These are phyloP conservation scores for Drosophila melanogaster DNA, from an alignment of 1,140 invertebrate genomes.

Conservation along the genomic window DNA sequence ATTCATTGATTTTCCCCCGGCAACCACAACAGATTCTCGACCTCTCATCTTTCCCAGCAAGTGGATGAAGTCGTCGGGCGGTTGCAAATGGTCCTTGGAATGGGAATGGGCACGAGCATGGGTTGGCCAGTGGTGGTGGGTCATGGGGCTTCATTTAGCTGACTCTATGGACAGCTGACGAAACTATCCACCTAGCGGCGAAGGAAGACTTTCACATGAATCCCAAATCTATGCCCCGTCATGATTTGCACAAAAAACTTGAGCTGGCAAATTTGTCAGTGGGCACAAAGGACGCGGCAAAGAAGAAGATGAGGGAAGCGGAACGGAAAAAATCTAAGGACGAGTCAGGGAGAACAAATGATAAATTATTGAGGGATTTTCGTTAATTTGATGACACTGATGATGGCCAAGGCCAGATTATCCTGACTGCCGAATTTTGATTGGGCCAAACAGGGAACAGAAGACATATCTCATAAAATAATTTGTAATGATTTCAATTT, in stretches of 20 bases:
- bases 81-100: not conserved
- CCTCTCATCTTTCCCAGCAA: conserved; percentile 39
- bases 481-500: not conserved
- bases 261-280: conserved; percentile 74
- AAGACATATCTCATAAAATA: not conserved
- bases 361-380: conserved; percentile 79
- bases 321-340: conserved; percentile 10
- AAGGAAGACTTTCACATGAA: conserved; percentile 71
- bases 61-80: conserved; percentile 57
- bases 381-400: conserved; percentile 82
- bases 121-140: conserved; percentile 15
- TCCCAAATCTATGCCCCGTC: conserved; percentile 77
- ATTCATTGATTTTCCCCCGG: conserved; percentile 77
- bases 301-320: not conserved
- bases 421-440: conserved; percentile 23
- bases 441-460: not conserved
- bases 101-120: conserved; percentile 9
- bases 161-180: conserved; percentile 72
- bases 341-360: conserved; percentile 53
- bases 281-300: conserved; percentile 24
- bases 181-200: conserved; percentile 69
- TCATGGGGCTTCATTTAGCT: conserved; percentile 21
- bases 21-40: conserved; percentile 29
- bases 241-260: conserved; percentile 81
- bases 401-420: conserved; percentile 69